Evolutionary conservation across 2,113 vertebrate species (phyloP), one percentile per base, ranked within the genome.

Genomic region (Hoplias malabaricus): DNA sequence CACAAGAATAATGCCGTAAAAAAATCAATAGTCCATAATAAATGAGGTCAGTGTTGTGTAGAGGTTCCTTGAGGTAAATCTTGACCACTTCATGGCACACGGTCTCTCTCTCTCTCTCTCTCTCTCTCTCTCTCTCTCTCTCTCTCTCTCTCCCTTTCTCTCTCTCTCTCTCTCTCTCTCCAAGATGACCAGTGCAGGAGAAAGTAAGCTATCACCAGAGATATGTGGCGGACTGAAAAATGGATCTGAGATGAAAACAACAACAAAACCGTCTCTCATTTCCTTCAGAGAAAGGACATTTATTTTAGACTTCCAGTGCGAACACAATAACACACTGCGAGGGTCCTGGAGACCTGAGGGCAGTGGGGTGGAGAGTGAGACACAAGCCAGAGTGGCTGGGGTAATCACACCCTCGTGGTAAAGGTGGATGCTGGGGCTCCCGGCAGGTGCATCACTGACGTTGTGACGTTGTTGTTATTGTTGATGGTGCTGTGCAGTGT

Each of bases 171-270:
- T 68, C 53, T n/a, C 63, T 79, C 77, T 78, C 66, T 40, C 82
- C 69, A 73, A 69, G 2, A 56, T 54, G 16, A 78, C 72, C 38
- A 21, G 23, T 23, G 19, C 50, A 65, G 27, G 27, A 65, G 33
- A 65, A 83, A 86, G 77, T 63, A 80, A 85, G 82, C 84, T 14
- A 79, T 88, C 87, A 88, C 86, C 86, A 84, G 65, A 84, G 65
- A 85, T 84, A 79, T 80, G 65, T 68, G 31, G 72, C 67, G 23
- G 59, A 68, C 77, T 61, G 77, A 73, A 79, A 78, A 82, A 65
- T 31, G 21, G 50, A 68, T 77, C 75, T 1, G 23, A 57, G 53
- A 53, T 54, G 31, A 56, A 8, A 67, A 63, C 2, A 23, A 65
- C 29, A 65, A 70, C n/a, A 71, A 54, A 42, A 27, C n/a, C n/a